These are phyloP conservation scores for Daphoenositta chrysoptera DNA, from an alignment of 2,113 vertebrate genomes.

Conservation along the genomic window DNA sequence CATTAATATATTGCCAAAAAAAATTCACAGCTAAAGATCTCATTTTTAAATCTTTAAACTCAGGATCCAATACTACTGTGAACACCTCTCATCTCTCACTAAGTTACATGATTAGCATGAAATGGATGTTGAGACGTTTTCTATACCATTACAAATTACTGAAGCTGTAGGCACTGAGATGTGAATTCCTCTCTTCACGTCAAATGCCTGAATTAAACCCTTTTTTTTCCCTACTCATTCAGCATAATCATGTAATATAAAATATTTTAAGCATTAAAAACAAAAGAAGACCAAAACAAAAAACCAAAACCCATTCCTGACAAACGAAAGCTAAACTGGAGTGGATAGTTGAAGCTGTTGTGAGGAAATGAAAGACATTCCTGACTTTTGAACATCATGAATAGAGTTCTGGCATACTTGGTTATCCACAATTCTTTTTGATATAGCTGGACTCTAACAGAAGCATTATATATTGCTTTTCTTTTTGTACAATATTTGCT, in stretches of 20 bases:
- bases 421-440: not conserved
- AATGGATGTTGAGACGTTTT: not conserved
- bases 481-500: not conserved
- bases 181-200: not conserved
- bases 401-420: not conserved
- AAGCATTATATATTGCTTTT: not conserved
- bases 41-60: not conserved
- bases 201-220: not conserved
- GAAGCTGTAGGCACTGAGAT: not conserved
- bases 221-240: not conserved
- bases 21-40: not conserved
- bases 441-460: not conserved
- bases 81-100: not conserved
- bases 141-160: not conserved
- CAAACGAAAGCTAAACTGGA: not conserved
- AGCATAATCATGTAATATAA: not conserved
- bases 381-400: not conserved
- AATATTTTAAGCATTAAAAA: not conserved
- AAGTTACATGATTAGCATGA: not conserved
- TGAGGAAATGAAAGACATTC: not conserved
- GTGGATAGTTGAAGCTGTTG: not conserved
- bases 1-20: not conserved
- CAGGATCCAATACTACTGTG: not conserved
- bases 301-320: fast-evolving
- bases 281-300: not conserved